Conservation (phyloP, 2,888 invertebrate species). For the Gymnoscelis rufifasciata region DNA sequence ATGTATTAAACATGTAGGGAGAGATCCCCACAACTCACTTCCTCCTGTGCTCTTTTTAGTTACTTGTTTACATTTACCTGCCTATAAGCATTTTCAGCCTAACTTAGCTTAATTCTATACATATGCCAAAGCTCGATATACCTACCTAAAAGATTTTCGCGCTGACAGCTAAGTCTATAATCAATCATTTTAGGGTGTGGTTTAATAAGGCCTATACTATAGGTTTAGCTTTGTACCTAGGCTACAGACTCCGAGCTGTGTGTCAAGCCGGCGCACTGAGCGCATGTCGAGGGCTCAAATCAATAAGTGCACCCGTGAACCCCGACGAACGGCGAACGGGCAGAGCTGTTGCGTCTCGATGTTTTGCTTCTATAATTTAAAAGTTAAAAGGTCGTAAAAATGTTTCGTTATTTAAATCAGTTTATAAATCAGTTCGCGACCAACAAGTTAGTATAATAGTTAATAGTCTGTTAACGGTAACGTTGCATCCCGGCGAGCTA, state of each 20-base stretch:
- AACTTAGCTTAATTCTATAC: too few species aligned
- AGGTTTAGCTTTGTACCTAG: background rate
- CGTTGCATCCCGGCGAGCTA: too few species aligned
- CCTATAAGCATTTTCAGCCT: background rate
- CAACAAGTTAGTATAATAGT: too few species aligned
- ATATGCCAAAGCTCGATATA: too few species aligned
- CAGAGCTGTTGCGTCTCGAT: background rate
- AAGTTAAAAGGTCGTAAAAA: background rate
- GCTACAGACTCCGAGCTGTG: background rate
- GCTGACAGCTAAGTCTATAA: too few species aligned
- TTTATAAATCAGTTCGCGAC: too few species aligned
- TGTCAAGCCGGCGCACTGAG: conserved; percentile 10
- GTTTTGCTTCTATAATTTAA: too few species aligned
- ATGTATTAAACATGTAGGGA: background rate
- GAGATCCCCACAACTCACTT: background rate
- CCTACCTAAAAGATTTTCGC: too few species aligned
- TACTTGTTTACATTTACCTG: too few species aligned
- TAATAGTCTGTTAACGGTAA: too few species aligned
- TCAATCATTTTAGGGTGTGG: background rate
- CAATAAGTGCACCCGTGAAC: conserved; percentile 19
- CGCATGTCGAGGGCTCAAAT: conserved; percentile 13
- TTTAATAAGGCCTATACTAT: background rate
- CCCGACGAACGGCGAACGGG: background rate
- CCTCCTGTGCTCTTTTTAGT: too few species aligned
- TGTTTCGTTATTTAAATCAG: background rate